Conservation (phyloP, 2,797 vertebrate species). For the Sciurus vulgaris region DNA sequence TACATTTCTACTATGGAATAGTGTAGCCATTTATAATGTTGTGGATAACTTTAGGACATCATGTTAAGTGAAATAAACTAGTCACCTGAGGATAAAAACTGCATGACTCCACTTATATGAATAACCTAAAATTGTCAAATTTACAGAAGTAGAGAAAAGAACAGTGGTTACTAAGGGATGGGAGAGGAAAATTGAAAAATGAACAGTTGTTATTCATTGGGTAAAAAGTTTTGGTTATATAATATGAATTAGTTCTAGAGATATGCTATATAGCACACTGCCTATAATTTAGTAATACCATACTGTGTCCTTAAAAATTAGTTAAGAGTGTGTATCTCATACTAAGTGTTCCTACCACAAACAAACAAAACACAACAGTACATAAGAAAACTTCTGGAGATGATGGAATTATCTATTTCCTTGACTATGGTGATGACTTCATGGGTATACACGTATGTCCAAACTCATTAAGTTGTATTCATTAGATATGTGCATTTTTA, state of each 20-base stretch:
- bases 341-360: background rate
- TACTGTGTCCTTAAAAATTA: background rate
- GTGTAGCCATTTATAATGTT: too few species aligned
- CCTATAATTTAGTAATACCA: background rate
- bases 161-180: background rate
- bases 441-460: background rate
- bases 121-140: background rate
- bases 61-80: background rate
- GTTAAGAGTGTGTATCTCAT: background rate
- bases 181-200: background rate
- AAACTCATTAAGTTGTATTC: background rate
- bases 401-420: background rate
- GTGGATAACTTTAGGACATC: background rate
- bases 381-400: background rate
- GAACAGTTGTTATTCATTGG: background rate
- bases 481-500: background rate
- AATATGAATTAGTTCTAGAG: background rate
- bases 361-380: background rate
- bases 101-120: background rate
- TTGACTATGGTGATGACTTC: background rate
- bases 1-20: background rate
- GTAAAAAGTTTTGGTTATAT: background rate
- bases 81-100: background rate
- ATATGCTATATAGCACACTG: background rate
- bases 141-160: background rate